phyloP scores from a whole-genome alignment of 2,113 vertebrate genomes.

The Hippocampus zosterae region DNA sequence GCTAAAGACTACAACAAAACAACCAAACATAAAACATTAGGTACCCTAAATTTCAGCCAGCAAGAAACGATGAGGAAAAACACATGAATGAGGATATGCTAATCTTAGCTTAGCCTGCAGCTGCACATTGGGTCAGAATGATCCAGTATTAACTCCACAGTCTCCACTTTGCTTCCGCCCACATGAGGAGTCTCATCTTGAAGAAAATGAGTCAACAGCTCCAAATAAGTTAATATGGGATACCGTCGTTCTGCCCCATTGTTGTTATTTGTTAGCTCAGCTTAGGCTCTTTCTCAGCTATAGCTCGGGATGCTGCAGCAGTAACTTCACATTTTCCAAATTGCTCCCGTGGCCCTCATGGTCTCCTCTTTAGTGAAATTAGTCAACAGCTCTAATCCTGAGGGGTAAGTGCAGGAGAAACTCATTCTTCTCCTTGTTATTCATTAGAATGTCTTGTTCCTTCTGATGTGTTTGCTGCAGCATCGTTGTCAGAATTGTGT shows the following conservation, averaged over 20 bases:
- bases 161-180: too few species aligned
- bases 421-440: not conserved
- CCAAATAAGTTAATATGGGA: not conserved
- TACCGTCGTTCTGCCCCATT: not conserved
- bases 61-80: too few species aligned
- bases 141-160: not conserved
- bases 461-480: not conserved
- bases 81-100: not conserved
- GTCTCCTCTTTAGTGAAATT: too few species aligned
- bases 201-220: not conserved
- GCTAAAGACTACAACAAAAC: not conserved
- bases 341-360: not conserved
- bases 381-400: too few species aligned
- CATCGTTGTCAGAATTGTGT: not conserved
- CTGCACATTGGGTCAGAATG: not conserved
- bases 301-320: not conserved
- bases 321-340: not conserved
- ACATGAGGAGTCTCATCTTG: not conserved
- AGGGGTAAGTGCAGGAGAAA: too few species aligned
- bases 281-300: not conserved
- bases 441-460: not conserved
- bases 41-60: not conserved
- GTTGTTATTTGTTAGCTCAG: not conserved
- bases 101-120: not conserved
- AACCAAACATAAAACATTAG: too few species aligned